Evolutionary conservation across 2,888 invertebrate genomes (phyloP).

Genomic region (Ashinkailepas kermadecensis): DNA sequence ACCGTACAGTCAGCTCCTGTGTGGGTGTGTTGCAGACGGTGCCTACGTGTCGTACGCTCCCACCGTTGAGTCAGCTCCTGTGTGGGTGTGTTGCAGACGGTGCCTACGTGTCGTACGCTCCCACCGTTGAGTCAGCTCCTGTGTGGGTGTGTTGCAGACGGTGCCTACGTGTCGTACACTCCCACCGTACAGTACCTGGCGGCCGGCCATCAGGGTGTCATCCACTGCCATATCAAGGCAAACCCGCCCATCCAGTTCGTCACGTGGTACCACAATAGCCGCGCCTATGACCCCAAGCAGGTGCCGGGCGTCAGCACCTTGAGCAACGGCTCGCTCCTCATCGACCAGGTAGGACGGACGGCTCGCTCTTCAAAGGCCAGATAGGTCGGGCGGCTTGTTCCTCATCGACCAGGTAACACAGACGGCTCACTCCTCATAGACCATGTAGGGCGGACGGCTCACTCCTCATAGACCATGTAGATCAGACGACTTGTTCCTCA

Average conservation of each 20-base stretch:
- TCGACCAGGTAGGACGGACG: conserved; percentile 59
- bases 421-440: no score
- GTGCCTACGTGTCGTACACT: conserved; percentile 91
- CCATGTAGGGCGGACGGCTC: no score
- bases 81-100: no score
- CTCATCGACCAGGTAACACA: no score
- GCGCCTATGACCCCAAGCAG: conserved; percentile 83
- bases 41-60: no score
- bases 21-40: no score
- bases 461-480: no score
- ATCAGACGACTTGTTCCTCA: no score
- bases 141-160: conserved; percentile 54
- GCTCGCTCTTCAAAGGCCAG: not conserved
- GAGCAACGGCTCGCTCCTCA: conserved; percentile 87
- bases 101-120: no score
- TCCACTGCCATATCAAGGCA: conserved; percentile 93
- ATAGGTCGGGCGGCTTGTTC: no score
- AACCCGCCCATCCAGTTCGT: conserved; percentile 93
- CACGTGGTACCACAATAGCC: conserved; percentile 89
- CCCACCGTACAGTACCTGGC: conserved; percentile 92
- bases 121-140: no score
- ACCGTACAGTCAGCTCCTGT: conserved; percentile 61
- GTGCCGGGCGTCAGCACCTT: conserved; percentile 87
- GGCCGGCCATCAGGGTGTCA: conserved; percentile 50
- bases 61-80: no score